Evolutionary conservation across 1,140 invertebrate species (phyloP).

Genomic region (Drosophila pallidifrons): DNA sequence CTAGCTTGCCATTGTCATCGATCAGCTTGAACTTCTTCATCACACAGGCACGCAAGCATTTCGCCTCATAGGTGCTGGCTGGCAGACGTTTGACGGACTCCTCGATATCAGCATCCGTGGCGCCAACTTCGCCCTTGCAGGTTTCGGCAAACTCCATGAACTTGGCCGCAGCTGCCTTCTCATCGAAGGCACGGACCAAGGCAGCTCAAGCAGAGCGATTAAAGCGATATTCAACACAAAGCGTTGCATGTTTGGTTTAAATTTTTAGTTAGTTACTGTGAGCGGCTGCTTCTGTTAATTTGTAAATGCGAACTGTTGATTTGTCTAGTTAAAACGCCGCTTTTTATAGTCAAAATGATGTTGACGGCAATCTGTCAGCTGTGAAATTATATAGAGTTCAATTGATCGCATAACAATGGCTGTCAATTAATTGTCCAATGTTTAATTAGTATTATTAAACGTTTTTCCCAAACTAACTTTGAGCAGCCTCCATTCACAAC

Average conservation of each 20-base stretch:
- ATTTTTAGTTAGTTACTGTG: background rate
- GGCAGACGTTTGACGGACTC: slow-evolving; percentile 51
- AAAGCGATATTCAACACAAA: slow-evolving; percentile 23
- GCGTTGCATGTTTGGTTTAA: slow-evolving; percentile 44
- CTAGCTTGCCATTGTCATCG: slow-evolving; percentile 56
- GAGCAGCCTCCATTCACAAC: slow-evolving; percentile 2
- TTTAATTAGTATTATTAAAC: slow-evolving; percentile 39
- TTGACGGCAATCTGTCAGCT: slow-evolving; percentile 47
- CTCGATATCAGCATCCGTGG: slow-evolving; percentile 53
- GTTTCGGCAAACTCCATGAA: slow-evolving; percentile 51
- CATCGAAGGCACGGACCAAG: slow-evolving; percentile 53
- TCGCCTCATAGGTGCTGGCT: slow-evolving; percentile 49
- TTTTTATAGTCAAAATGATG: slow-evolving; percentile 31
- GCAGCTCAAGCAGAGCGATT: slow-evolving; percentile 33
- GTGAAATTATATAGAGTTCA: slow-evolving; percentile 69
- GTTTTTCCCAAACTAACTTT: slow-evolving; percentile 20
- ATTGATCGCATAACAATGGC: slow-evolving; percentile 35
- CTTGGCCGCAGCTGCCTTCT: slow-evolving; percentile 59
- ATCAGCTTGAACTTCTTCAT: slow-evolving; percentile 65
- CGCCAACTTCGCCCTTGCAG: slow-evolving; percentile 54
- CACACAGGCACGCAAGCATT: slow-evolving; percentile 68
- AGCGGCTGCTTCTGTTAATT: slow-evolving; percentile 4
- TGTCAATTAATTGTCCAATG: slow-evolving; percentile 30
- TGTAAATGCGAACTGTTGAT: slow-evolving; percentile 33
- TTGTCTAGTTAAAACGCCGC: slow-evolving; percentile 11